Evolutionary conservation across 2,113 vertebrate species (phyloP), one percentile per base, ranked within the genome.

Genomic region (Cichladusa arquata): DNA sequence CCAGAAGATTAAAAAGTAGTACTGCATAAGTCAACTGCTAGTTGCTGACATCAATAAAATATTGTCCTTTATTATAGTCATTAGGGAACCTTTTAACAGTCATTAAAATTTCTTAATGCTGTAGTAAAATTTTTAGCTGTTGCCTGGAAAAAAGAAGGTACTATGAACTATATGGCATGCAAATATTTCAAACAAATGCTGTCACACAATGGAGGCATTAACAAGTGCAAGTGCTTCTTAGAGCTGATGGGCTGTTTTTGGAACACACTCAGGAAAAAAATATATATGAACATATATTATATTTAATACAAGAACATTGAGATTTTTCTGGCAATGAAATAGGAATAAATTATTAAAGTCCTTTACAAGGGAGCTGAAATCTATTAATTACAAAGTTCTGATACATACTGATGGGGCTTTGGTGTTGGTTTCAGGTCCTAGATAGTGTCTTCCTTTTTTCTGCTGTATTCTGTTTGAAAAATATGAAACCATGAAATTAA

Each of bases 41-140:
- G 87, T 88, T 93, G 79, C 85, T 92, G 90, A 86, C 92, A 95
- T 93, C 87, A 95, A 94, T 93, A 94, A 96, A 96, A 93, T 83
- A 93, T 83, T 95, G 88, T 95, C 90, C 82, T 94, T 96, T 95
- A 93, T 96, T 94, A 93, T 86, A 82, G 78, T 90, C 85, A 96
- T 93, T 96, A 97, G 92, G 60, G 85, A 94, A 83, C 88, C 60
- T 96, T 94, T 92, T 95, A 96, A 94, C 70, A 89, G 82, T 85
- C 70, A 95, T 96, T 97, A 92, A 96, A 88, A 88, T 86, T 88
- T 83, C 92, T 86, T 91, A 88, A 88, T 83, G 80, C 25, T 44
- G 34, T 67, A 78, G 76, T 93, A 94, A 95, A 96, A 84, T n/a
- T 96, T 94, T 95, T 95, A 95, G 58, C 81, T 84, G 19, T 76